Evolutionary conservation across 92 coral and sea anemone genomes (phyloP).

Genomic region (Paramuricea clavata): DNA sequence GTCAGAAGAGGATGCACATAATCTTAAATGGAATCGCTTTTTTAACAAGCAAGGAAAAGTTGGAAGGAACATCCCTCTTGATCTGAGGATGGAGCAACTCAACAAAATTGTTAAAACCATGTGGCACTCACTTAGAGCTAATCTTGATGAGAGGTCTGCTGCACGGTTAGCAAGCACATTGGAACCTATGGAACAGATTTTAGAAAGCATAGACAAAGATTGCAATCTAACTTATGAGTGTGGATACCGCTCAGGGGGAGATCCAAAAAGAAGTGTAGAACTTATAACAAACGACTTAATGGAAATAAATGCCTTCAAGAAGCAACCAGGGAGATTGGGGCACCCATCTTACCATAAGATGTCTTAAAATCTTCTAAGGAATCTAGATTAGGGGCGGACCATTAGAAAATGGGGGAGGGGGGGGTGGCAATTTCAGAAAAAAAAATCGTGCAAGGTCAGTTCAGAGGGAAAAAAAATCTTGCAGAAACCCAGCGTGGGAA

Average conservation of each 20-base stretch:
- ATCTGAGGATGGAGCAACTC: conserved; percentile 69
- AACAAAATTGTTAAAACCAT: too few species aligned
- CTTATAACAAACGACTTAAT: conserved; percentile 33
- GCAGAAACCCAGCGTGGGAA: too few species aligned
- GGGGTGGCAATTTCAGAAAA: too few species aligned
- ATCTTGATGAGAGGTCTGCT: conserved; percentile 57
- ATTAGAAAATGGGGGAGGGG: too few species aligned
- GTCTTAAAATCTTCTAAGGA: conserved; percentile 1
- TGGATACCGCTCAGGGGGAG: conserved; percentile 41
- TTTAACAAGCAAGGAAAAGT: conserved; percentile 64
- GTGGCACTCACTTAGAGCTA: conserved; percentile 69
- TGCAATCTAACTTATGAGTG: neutral
- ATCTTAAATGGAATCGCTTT: conserved; percentile 66
- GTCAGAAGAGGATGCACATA: conserved; percentile 58
- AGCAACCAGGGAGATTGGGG: conserved; percentile 34
- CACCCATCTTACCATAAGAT: conserved; percentile 22
- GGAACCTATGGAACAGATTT: conserved; percentile 57
- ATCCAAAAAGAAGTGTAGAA: conserved; percentile 28
- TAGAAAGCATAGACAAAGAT: conserved; percentile 41
- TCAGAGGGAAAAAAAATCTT: too few species aligned
- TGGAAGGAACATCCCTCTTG: conserved; percentile 63
- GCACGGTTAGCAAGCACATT: conserved; percentile 55
- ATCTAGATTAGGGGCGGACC: conserved; percentile 8
- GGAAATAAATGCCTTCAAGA: conserved; percentile 9
- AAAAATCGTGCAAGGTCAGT: too few species aligned